phyloP scores from a whole-genome alignment of 2,797 vertebrate species.

The Selene dorsalis region DNA sequence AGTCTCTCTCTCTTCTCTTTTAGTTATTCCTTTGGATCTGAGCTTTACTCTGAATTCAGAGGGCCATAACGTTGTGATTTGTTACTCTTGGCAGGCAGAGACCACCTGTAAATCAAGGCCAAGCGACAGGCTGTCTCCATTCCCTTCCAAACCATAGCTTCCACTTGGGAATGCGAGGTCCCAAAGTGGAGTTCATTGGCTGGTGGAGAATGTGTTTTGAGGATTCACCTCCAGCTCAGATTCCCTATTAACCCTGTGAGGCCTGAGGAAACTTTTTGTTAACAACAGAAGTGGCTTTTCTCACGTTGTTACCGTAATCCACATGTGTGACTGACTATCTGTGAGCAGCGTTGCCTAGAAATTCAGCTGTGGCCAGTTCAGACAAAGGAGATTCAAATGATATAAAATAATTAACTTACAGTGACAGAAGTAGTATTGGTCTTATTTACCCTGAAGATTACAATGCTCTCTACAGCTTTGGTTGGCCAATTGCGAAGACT shows the following conservation, averaged over 20 bases:
- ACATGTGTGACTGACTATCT: neutral
- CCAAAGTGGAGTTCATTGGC: conserved; percentile 64
- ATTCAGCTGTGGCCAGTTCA: conserved; percentile 5
- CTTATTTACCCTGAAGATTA: neutral
- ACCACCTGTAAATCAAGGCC: conserved; percentile 75
- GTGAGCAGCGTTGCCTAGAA: neutral
- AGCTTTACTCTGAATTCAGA: conserved; percentile 61
- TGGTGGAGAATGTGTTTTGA: conserved; percentile 54
- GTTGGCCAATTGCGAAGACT: neutral
- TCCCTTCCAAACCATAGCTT: conserved; percentile 62
- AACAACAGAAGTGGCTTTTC: conserved; percentile 33
- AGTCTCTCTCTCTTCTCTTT: conserved; percentile 35
- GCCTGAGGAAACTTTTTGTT: conserved; percentile 42
- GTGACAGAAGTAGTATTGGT: neutral
- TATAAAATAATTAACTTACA: neutral
- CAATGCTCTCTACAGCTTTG: neutral
- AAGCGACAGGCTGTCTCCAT: conserved; percentile 72
- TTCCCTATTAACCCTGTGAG: conserved; percentile 50
- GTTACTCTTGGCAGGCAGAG: conserved; percentile 71
- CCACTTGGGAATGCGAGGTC: conserved; percentile 62
- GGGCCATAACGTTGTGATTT: conserved; percentile 74
- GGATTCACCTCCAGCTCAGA: conserved; percentile 64
- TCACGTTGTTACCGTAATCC: neutral
- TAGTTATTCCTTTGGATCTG: conserved; percentile 52
- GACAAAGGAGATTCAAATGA: neutral